Evolutionary conservation across 2,113 vertebrate genomes (phyloP).

Genomic region (Triplophysa tibetana): DNA sequence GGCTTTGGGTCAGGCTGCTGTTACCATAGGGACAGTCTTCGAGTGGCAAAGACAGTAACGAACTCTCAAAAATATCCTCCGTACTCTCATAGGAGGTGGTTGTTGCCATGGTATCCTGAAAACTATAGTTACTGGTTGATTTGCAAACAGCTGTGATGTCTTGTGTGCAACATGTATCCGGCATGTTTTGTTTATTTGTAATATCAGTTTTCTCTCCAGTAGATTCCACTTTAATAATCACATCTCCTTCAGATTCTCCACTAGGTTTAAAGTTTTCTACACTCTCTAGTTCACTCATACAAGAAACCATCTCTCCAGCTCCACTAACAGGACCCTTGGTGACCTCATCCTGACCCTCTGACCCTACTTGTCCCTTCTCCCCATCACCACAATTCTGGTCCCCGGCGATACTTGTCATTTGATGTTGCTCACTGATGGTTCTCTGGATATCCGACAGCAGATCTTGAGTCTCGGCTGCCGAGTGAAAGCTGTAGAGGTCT

Average conservation of each 20-base stretch:
- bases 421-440: slow-evolving; percentile 82
- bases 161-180: slow-evolving; percentile 4
- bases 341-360: neutral
- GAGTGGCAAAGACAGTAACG: slow-evolving; percentile 3
- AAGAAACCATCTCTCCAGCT: neutral
- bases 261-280: neutral
- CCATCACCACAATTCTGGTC: neutral
- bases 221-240: neutral
- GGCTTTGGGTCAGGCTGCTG: slow-evolving; percentile 36
- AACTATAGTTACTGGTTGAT: slow-evolving; percentile 69
- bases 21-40: slow-evolving; percentile 36
- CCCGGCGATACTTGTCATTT: slow-evolving; percentile 59
- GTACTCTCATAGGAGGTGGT: slow-evolving; percentile 72
- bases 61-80: slow-evolving; percentile 62
- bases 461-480: slow-evolving; percentile 87
- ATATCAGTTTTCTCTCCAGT: neutral
- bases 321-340: neutral
- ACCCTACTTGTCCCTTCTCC: neutral
- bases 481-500: slow-evolving; percentile 95
- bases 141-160: slow-evolving; percentile 45
- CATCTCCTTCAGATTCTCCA: neutral
- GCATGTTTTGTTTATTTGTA: neutral
- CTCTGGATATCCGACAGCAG: slow-evolving; percentile 91
- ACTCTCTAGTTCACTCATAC: neutral
- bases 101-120: slow-evolving; percentile 67